These are phyloP conservation scores for Hippocampus mohnikei DNA, from an alignment of 2,113 vertebrate genomes.

Conservation along the genomic window DNA sequence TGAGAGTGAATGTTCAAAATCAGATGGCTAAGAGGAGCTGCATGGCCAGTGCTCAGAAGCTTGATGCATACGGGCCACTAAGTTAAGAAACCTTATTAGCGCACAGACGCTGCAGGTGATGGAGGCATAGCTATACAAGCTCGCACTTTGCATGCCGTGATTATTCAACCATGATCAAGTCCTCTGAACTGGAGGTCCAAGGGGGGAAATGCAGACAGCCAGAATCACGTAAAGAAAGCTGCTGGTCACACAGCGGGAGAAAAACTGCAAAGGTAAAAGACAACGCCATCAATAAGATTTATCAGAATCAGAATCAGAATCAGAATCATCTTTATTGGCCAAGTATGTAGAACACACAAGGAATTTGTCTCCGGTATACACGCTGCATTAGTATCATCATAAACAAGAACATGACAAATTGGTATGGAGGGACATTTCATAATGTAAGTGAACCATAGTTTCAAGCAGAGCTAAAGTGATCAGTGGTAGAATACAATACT, in stretches of 20 bases:
- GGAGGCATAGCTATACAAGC: constrained; percentile 60
- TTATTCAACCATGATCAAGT: constrained; percentile 72
- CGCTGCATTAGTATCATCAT: too few species aligned
- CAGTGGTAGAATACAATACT: too few species aligned
- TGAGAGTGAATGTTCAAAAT: constrained; percentile 51
- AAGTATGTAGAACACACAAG: too few species aligned
- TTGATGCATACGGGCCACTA: constrained; percentile 55
- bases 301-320: too few species aligned
- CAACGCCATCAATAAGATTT: constrained; percentile 79
- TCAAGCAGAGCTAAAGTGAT: too few species aligned
- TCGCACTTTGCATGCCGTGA: constrained; percentile 66
- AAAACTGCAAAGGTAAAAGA: constrained; percentile 67
- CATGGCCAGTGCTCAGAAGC: constrained; percentile 47
- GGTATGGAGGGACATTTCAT: too few species aligned
- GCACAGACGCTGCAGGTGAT: constrained; percentile 59
- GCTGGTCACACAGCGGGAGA: constrained; percentile 27
- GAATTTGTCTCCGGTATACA: too few species aligned
- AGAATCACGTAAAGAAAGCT: constrained; percentile 43
- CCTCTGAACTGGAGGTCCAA: constrained; percentile 39
- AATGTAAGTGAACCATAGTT: too few species aligned
- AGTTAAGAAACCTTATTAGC: constrained; percentile 66
- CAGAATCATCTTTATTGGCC: too few species aligned
- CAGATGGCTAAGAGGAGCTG: constrained; percentile 43
- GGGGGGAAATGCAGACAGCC: constrained; percentile 58
- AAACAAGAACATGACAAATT: too few species aligned